Base-by-base conservation (phyloP, 2,113 vertebrate species). In the Mormoops blainvillei region DNA sequence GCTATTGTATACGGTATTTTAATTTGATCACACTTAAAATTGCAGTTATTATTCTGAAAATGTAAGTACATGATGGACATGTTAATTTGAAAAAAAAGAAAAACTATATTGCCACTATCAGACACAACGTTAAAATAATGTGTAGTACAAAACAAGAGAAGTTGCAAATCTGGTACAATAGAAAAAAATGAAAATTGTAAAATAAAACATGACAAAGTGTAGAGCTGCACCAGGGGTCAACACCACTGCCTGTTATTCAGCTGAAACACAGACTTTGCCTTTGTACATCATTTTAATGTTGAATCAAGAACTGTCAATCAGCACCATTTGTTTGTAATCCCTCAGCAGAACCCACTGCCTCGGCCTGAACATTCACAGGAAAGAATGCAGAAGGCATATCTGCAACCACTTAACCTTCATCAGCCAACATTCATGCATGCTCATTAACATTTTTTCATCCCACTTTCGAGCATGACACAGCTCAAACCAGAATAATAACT, bases 401-500 rank as follows among this genome's bases (percentile, higher is more conserved):
- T 98, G 97, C 97, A 98, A 94, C 97, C 98, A 98, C 98, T 98
- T 98, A 98, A 98, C 97, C 98, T 98, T 98, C 98, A 98, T 98
- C 98, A 98, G 87, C 96, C 94, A 97, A 97, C 96, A 98, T 98
- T 98, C 97, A 98, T 96, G 92, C 94, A 91, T 73, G 56, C 98
- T 98, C 98, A 98, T 98, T 98, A 98, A 96, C 98, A 80, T 98
- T 96, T 98, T 98, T 98, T 98, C 97, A 98, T 97, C 94, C 98
- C 94, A 97, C 97, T 98, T 98, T 97, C 65, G 93, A 98, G 97
- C 96, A 98, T 98, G 98, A 98, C 98, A 98, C 95, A 92, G 95
- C 54, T 98, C 93, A 98, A 97, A 97, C 96, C 24, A 50, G 97
- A 98, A 98, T 97, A 98, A 98, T 97, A 98, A 98, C 97, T 98